Evolutionary conservation across 2,888 invertebrate species (phyloP).

Genomic region (Drosophila austrosaltans): DNA sequence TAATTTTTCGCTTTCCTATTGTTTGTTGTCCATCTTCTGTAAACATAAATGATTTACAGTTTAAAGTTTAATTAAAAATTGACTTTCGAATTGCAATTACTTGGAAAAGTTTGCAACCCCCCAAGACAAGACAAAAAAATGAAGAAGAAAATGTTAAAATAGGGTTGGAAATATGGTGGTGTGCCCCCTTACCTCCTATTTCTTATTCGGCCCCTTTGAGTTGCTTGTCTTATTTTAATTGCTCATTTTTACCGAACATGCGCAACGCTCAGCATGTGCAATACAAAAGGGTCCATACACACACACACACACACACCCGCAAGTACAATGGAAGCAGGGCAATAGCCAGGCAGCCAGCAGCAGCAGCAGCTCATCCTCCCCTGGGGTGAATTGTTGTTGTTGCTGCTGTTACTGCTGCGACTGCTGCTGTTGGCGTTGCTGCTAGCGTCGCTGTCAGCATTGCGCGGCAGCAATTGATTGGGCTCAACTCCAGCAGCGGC

Average conservation of each 20-base stretch:
- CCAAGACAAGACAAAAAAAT: slow-evolving; percentile 1
- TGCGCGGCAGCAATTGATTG: slow-evolving; percentile 75
- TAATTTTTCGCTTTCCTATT: too few species aligned
- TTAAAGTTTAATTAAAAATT: slow-evolving; percentile 45
- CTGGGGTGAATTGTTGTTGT: slow-evolving; percentile 44
- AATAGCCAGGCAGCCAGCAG: too few species aligned
- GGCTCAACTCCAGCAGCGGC: slow-evolving; percentile 62
- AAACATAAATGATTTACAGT: not conserved
- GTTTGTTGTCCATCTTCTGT: not conserved
- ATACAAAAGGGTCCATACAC: slow-evolving; percentile 48
- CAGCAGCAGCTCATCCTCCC: slow-evolving; percentile 36
- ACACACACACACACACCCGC: slow-evolving; percentile 32
- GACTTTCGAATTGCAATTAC: slow-evolving; percentile 34
- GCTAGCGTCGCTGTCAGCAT: slow-evolving; percentile 57
- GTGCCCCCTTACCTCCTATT: too few species aligned
- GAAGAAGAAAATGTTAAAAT: slow-evolving; percentile 5
- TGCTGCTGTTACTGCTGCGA: slow-evolving; percentile 51
- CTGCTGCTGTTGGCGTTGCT: slow-evolving; percentile 39
- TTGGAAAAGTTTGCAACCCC: slow-evolving; percentile 25
- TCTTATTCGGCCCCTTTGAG: slow-evolving; percentile 25
- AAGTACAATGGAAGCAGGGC: slow-evolving; percentile 1
- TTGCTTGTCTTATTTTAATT: slow-evolving; percentile 50
- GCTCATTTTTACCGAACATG: slow-evolving; percentile 74
- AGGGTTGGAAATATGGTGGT: slow-evolving; percentile 29
- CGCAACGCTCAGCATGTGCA: slow-evolving; percentile 69